phyloP scores from a whole-genome alignment of 2,797 vertebrate genomes.

The Bovichtus diacanthus region DNA sequence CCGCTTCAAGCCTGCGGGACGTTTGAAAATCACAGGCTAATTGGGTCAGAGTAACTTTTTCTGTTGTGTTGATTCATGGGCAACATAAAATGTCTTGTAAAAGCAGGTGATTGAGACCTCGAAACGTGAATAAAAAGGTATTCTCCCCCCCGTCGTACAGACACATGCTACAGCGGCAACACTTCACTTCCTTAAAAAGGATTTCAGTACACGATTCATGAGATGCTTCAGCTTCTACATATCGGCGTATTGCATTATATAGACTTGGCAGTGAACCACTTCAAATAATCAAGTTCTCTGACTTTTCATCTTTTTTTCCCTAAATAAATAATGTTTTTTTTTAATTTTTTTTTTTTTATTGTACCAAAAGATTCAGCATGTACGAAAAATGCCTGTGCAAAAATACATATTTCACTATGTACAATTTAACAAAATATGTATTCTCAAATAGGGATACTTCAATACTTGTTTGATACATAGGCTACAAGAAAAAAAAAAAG shows the following conservation, averaged over 20 bases:
- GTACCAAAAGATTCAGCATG: slow-evolving; percentile 95
- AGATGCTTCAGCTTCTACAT: slow-evolving; percentile 83
- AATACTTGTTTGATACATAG: slow-evolving; percentile 91
- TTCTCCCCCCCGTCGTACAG: slow-evolving; percentile 71
- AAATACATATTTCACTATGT: slow-evolving; percentile 99
- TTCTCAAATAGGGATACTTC: slow-evolving; percentile 98
- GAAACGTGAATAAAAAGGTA: slow-evolving; percentile 72
- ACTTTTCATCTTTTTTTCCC: slow-evolving; percentile 84
- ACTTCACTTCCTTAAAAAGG: slow-evolving; percentile 71
- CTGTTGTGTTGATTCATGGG: slow-evolving; percentile 69
- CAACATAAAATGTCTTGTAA: slow-evolving; percentile 71
- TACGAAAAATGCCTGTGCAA: slow-evolving; percentile 99
- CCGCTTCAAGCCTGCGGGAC: slow-evolving; percentile 67
- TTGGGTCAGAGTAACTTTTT: slow-evolving; percentile 63
- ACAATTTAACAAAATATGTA: slow-evolving; percentile 99
- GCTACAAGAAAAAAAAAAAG: slow-evolving; percentile 84
- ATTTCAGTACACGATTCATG: slow-evolving; percentile 80
- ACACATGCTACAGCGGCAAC: slow-evolving; percentile 81
- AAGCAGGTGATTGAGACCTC: slow-evolving; percentile 81
- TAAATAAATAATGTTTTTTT: slow-evolving; percentile 98
- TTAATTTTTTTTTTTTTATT: slow-evolving; percentile 72
- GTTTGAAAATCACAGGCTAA: slow-evolving; percentile 73
- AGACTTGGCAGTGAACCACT: slow-evolving; percentile 99
- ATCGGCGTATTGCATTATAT: slow-evolving; percentile 91
- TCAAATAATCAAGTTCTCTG: slow-evolving; percentile 94